Conservation (phyloP, 2,888 invertebrate genomes). For the Polyploca ridens region DNA sequence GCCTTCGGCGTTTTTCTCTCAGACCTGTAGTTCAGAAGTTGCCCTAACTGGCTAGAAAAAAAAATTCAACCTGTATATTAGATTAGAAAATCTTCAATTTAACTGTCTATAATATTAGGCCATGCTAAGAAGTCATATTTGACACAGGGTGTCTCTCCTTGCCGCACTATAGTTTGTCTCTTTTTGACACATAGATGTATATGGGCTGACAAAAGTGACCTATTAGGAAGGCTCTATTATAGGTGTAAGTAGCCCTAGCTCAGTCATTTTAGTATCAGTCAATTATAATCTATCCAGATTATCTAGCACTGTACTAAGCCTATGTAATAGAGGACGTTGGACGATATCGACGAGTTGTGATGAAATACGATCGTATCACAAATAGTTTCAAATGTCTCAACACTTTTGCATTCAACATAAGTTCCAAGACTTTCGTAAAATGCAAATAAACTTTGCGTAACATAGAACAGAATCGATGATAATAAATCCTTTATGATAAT, state of each 20-base stretch:
- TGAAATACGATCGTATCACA: not conserved
- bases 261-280: not conserved
- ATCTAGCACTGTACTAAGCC: not conserved
- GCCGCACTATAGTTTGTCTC: too few relatives aligned
- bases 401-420: not conserved
- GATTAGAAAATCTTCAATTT: not conserved
- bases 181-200: too few relatives aligned
- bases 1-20: too few relatives aligned
- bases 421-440: not conserved
- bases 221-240: too few relatives aligned
- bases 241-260: too few relatives aligned
- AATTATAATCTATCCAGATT: not conserved
- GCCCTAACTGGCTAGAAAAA: too few relatives aligned
- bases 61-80: too few relatives aligned
- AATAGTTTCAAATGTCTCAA: not conserved
- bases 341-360: not conserved
- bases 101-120: too few relatives aligned
- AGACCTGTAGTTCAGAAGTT: too few relatives aligned
- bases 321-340: not conserved
- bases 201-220: too few relatives aligned
- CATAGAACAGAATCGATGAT: not conserved
- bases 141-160: too few relatives aligned
- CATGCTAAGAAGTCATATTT: too few relatives aligned
- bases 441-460: conserved; percentile 5
- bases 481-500: not conserved